A percentile compares a stretch with the other conserved stretches of the same genome.
Evolutionary conservation across 2,797 vertebrate genomes (phyloP).

Genomic region (Corythornis leucogaster): DNA sequence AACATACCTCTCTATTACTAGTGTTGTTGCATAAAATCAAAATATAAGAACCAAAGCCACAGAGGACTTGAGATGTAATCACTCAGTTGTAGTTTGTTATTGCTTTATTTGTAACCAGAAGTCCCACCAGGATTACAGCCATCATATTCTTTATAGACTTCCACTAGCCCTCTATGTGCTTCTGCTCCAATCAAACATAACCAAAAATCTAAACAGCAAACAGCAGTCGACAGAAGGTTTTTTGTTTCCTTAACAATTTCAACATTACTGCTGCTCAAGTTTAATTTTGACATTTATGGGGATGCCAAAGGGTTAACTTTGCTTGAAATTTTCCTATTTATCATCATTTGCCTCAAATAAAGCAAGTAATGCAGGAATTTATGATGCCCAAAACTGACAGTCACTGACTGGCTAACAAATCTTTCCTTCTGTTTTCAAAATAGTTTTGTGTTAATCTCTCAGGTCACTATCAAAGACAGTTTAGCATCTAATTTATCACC

Average conservation of each 20-base stretch:
- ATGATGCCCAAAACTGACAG: neutral
- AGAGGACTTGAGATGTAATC: constrained; percentile 62
- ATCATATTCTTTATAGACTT: neutral
- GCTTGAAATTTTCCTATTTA: neutral
- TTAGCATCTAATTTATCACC: constrained; percentile 71
- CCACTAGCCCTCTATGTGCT: neutral
- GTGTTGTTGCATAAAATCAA: constrained; percentile 44
- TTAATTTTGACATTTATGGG: constrained; percentile 36
- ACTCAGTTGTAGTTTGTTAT: constrained; percentile 45
- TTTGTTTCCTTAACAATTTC: neutral
- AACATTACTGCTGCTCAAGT: neutral
- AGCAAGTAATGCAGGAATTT: constrained; percentile 28
- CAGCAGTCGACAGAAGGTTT: neutral
- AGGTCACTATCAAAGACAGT: constrained; percentile 62
- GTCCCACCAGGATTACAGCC: neutral
- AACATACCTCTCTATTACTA: constrained; percentile 8
- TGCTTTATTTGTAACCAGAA: constrained; percentile 42
- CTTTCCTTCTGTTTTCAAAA: constrained; percentile 63
- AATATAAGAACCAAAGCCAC: constrained; percentile 9
- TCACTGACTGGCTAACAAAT: constrained; percentile 12
- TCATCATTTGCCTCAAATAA: neutral
- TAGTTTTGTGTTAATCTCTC: constrained; percentile 55
- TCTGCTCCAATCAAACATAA: neutral
- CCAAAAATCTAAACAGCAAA: neutral
- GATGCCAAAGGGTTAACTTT: constrained; percentile 36